Base-by-base conservation (phyloP, 2,888 invertebrate species). In the Cheilosia impressa region DNA sequence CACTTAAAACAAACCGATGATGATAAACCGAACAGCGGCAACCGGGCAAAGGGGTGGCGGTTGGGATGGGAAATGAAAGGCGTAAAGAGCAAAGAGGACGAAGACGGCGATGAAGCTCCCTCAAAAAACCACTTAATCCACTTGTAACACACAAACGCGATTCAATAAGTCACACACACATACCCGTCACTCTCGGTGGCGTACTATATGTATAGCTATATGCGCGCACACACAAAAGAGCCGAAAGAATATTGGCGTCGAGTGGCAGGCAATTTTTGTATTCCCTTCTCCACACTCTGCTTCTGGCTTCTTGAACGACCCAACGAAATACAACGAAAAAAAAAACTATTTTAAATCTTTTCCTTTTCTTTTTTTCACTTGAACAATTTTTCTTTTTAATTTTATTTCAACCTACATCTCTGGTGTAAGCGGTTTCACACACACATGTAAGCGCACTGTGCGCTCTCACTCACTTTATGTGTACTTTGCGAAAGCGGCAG, bases 121-220 rank as follows among this genome's bases (percentile, higher is more conserved):
- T 80, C 80, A 68, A 81, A 84, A 38, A 85, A 81, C 85, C 85
- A 85, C 85, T 85, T 85, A 85, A 85, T 85, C 85, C 85, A 85
- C 85, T 85, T 85, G 85, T 81, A 85, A 81, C 85, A 85, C 85
- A 80, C 80, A 85, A 81, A 85, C 81, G 85, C 85, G 85, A 85
- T 85, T 85, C 81, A 85, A 85, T 85, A 85, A 85, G 85, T 85
- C 72, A 85, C 80, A 76, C 57, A 68, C 47, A 79, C 52, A 69
- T 57, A 62, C 38, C 13, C 38, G 38, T 38, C 38, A 38, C 38
- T 38, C 38, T 38, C 13, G 38, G 13, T 38, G 38, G 38, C 15
- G 19, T 27, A 65, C 50, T 31, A 38, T 58, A 22, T 27, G 19
- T 24, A 66, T 53, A 24, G 19, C 45, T 45, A n/a, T 57, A 73